Conservation (phyloP, 2,113 vertebrate genomes). For the Phainopepla nitens region DNA sequence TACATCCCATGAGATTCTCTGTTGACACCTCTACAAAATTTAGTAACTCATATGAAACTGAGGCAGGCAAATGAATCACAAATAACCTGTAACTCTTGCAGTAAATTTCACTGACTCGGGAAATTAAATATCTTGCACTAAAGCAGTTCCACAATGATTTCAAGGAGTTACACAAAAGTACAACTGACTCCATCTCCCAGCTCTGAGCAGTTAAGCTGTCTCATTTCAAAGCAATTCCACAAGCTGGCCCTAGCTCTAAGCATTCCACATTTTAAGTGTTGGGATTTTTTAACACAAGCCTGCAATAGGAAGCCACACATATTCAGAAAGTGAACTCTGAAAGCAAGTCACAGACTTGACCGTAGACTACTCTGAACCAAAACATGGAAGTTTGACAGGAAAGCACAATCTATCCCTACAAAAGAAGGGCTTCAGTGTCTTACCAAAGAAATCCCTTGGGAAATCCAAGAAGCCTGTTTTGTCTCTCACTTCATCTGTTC, state of each 20-base stretch:
- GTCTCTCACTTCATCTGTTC: constrained; percentile 54
- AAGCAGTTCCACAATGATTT: background rate
- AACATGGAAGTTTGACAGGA: background rate
- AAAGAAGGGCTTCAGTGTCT: background rate
- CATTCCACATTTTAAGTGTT: constrained; percentile 30
- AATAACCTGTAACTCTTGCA: constrained; percentile 19
- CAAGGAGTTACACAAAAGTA: background rate
- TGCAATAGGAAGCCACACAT: constrained; percentile 16
- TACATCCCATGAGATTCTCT: background rate
- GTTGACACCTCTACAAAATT: constrained; percentile 13
- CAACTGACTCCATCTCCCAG: background rate
- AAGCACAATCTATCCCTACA: background rate
- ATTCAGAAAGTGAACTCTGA: constrained; percentile 9
- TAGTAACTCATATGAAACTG: background rate
- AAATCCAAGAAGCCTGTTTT: constrained; percentile 38
- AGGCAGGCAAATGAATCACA: background rate
- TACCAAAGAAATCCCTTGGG: background rate
- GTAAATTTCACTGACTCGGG: constrained; percentile 8
- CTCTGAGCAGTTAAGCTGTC: background rate
- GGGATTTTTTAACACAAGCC: background rate
- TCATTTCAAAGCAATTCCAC: constrained; percentile 32
- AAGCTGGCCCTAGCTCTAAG: constrained; percentile 15
- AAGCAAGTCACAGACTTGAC: background rate
- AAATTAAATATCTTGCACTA: constrained; percentile 15
- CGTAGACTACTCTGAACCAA: background rate